Base-by-base conservation (phyloP, 2,113 vertebrate species). In the Apeltes quadracus region DNA sequence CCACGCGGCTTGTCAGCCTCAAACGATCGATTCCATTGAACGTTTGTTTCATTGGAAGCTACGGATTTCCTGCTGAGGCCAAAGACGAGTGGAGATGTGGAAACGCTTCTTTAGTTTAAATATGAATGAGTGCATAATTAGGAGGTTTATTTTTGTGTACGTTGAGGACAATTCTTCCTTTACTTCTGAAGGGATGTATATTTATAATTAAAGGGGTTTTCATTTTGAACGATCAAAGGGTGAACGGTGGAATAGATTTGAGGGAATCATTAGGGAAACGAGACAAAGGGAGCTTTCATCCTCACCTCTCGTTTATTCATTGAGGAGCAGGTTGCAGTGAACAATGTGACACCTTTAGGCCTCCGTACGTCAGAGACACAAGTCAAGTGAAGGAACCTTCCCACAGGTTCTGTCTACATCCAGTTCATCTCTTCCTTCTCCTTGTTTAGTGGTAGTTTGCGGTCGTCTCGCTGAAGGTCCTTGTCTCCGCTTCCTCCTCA, bases 401-500 rank as follows among this genome's bases (percentile, higher is more conserved):
- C 32, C 7, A 27, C 27, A 15, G 5, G 39, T 44, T 61, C 15
- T 61, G 48, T 36, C 36, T 16, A 34, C 20, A 15, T 34, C 32
- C 27, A 34, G 12, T 48, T 11, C 12, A 5, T 64, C 61, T 7
- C 50, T 29, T 29, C 8, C 25, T 29, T n/a, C 34, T 2, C 9
- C 29, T n/a, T n/a, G n/a, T n/a, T n/a, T n/a, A n/a, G 32, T 13
- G 23, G 41, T 13, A 1, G 63, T 18, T 27, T 34, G 29, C 3
- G 5, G 29, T 32, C 6, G 32, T 34, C 32, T 34, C 7, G 32
- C 32, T 34, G 32, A 34, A 5, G 2, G 0, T 1, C 4, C 5
- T 27, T 2, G n/a, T 3, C 3, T 61, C 36, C 22, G 27, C 50
- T 18, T 39, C 2, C 20, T 75, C 76, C 69, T 46, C 91, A 99